Conservation (phyloP, 2,797 vertebrate genomes). For the Lepilemur septentrionalis region DNA sequence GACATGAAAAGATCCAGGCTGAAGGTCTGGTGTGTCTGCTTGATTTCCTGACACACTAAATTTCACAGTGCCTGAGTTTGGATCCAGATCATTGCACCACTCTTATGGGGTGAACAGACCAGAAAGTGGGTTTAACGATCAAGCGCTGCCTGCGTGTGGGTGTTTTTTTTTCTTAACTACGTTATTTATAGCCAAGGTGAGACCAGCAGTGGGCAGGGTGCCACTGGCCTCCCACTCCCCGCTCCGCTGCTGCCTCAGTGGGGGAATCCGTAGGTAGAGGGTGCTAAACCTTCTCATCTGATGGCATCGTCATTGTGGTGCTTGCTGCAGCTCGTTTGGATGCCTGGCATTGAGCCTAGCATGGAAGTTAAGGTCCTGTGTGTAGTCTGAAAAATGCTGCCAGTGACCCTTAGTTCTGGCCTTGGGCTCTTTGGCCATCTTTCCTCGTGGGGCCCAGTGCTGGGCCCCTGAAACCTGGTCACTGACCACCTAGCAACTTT, state of each 20-base stretch:
- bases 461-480: background rate
- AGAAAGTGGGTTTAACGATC: background rate
- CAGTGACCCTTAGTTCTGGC: background rate
- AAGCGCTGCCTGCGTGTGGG: background rate
- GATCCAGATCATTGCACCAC: background rate
- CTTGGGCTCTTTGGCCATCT: background rate
- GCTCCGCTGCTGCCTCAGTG: background rate
- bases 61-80: background rate
- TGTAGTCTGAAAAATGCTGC: background rate
- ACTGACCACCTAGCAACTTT: background rate
- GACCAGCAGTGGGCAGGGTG: background rate
- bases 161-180: background rate
- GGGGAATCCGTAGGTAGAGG: background rate
- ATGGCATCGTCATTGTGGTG: background rate
- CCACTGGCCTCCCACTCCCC: background rate
- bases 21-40: background rate
- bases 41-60: background rate
- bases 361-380: background rate
- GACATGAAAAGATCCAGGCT: too few species aligned
- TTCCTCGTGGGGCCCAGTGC: background rate
- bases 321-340: fast-evolving
- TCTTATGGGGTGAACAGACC: background rate
- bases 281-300: background rate
- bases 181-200: background rate
- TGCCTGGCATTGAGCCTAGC: background rate